A percentile compares a stretch with the other conserved stretches of the same genome.
Evolutionary conservation across 2,113 vertebrate species (phyloP).

Genomic region (Ammodramus savannarum): DNA sequence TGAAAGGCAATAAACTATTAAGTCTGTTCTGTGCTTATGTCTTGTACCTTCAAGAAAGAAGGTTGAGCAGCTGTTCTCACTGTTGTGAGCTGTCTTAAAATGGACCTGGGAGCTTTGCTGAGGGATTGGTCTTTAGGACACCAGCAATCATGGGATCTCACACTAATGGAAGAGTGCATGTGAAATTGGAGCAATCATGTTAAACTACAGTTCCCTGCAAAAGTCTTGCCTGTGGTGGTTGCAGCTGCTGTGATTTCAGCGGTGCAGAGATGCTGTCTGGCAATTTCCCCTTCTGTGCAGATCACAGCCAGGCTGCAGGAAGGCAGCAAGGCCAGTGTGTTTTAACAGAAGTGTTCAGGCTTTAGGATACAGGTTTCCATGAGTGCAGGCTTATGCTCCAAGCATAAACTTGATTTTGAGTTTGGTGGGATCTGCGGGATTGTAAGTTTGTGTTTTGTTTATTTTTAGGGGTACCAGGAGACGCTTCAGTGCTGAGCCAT

Average conservation of each 20-base stretch:
- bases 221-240: background rate
- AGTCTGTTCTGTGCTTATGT: background rate
- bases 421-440: background rate
- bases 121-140: background rate
- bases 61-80: background rate
- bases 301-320: background rate
- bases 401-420: background rate
- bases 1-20: background rate
- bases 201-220: background rate
- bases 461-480: slow-evolving; percentile 62
- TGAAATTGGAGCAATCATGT: background rate
- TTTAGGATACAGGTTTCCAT: background rate
- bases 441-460: slow-evolving; percentile 33
- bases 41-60: background rate
- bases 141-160: background rate
- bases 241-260: background rate
- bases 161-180: background rate
- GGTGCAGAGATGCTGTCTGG: background rate
- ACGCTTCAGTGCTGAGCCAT: background rate
- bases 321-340: background rate
- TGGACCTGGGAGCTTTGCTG: background rate
- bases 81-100: background rate
- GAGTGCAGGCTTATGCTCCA: background rate
- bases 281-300: background rate
- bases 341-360: background rate